These are phyloP conservation scores for Drosophila maculinotata DNA, from an alignment of 2,888 invertebrate genomes.

Conservation along the genomic window DNA sequence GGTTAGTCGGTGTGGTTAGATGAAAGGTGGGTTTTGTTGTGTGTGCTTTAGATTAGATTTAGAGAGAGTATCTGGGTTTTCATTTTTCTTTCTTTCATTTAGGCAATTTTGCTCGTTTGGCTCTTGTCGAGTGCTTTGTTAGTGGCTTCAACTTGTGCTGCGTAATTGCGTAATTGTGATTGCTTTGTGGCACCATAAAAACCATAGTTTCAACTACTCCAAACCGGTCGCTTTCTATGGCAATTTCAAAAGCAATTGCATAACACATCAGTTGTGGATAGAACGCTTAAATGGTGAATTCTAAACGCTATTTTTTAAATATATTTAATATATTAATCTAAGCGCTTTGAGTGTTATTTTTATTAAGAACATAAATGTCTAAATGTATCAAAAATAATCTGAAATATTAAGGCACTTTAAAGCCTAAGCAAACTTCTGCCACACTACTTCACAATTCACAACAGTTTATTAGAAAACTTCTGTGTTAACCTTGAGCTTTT, in stretches of 20 bases:
- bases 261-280: neutral
- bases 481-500: conserved; percentile 25
- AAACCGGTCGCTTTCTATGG: conserved; percentile 1
- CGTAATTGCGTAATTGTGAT: conserved; percentile 60
- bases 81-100: conserved; percentile 5
- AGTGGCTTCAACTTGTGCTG: conserved; percentile 45
- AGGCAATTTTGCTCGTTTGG: conserved; percentile 11
- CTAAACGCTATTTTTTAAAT: too few relatives aligned
- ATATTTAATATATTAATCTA: too few relatives aligned
- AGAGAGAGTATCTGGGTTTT: conserved; percentile 9
- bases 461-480: conserved; percentile 18
- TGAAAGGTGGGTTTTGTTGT: conserved; percentile 21
- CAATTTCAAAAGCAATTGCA: conserved; percentile 11
- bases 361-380: too few relatives aligned
- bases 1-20: conserved; percentile 51
- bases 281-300: neutral
- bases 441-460: too few relatives aligned
- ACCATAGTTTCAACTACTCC: conserved; percentile 37
- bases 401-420: too few relatives aligned
- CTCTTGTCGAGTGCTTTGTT: conserved; percentile 46
- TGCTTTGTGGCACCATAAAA: conserved; percentile 48
- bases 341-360: too few relatives aligned
- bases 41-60: conserved; percentile 24
- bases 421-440: too few relatives aligned
- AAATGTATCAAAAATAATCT: too few relatives aligned